Evolutionary conservation across 1,140 invertebrate species (phyloP), one percentile per base, ranked within the genome.

Genomic region (Gryllus bimaculatus): DNA sequence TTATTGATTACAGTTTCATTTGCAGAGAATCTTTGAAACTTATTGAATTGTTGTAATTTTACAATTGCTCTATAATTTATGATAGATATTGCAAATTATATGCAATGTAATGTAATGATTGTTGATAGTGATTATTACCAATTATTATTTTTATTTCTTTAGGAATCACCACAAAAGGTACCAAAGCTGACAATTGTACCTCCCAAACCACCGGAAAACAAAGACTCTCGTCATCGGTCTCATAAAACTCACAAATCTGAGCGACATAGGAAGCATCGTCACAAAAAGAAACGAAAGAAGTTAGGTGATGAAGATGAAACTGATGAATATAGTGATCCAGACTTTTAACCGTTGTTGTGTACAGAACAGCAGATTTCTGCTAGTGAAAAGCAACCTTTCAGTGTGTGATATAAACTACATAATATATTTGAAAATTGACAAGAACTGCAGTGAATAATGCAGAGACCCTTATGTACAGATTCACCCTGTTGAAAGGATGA

Each of bases 321-420:
- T 78, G 90, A 91, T 81, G 90, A 90, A 81, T 90, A 87, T 82
- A 92, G 91, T 86, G 92, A 93, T 85, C 91, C 92, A 78, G 91
- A 93, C 85, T 93, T 89, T 85, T 86, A 88, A 20, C 26, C 47
- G 39, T 75, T 12, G 21, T 8, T 73, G 18, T 78, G 49, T 39
- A 54, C n/a, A 78, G n/a, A 15, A 8, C 10, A 39, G 15, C 18
- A n/a, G 18, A 12, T 78, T n/a, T 21, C 18, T 73, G 48, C 21
- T n/a, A n/a, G 74, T 21, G n/a, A 20, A 39, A 75, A 48, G 48
- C 15, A 26, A 47, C 26, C 15, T 74, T 74, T 74, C 8, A 74
- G 13, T 13, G 21, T 21, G 21, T 75, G 75, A 47, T 26, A 47
- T 47, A 75, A 39, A 39, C n/a, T 47, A 48, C 47, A 15, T 76